Evolutionary conservation across 1,140 invertebrate genomes (phyloP), one percentile per base, ranked within the genome.

Genomic region (Drosophila willistoni): DNA sequence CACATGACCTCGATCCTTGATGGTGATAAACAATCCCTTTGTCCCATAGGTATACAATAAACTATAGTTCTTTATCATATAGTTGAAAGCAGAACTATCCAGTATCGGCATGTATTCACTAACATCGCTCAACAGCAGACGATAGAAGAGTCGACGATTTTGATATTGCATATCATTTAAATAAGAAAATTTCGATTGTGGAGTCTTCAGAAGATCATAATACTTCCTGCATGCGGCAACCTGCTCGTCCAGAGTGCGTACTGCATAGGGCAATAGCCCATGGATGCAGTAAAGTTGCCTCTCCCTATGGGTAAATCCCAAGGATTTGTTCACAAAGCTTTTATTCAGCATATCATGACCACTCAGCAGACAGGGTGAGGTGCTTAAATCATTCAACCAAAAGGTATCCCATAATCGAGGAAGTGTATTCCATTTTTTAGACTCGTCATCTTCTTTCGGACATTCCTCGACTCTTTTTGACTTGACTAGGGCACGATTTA

Each of bases 1-100:
- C 4, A 98, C 93, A 92, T 99, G 97, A 7, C 97, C 98, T 81
- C 96, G 96, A 91, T 99, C 99, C 91, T 99, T 96, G 59, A 99
- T 98, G 17, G 97, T 98, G 76, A 99, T 96, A 87, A 98, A 99
- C n/a, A 99, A 93, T 10, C 98, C 98, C 55, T 97, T 33, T 5
- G 22, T 22, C 9, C 7, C 9, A 0, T 9, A 1, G 0, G 3
- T 9, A 1, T 3, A 17, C 0, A 71, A 6, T 7, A 64, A 2
- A 12, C 66, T 25, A 33, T 42, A 79, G 7, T 36, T 13, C 6
- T 14, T 36, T 22, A 97, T 93, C 13, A 98, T 97, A 0, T 98
- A 97, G 0, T 97, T 98, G 0, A 98, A 98, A 0, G 97, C 98
- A 91, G 99, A 99, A 3, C 99, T 97, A 57, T 64, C 41, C 5